Evolutionary conservation across 2,797 vertebrate species (phyloP), one percentile per base, ranked within the genome.

Genomic region (Myiotriccus ornatus): DNA sequence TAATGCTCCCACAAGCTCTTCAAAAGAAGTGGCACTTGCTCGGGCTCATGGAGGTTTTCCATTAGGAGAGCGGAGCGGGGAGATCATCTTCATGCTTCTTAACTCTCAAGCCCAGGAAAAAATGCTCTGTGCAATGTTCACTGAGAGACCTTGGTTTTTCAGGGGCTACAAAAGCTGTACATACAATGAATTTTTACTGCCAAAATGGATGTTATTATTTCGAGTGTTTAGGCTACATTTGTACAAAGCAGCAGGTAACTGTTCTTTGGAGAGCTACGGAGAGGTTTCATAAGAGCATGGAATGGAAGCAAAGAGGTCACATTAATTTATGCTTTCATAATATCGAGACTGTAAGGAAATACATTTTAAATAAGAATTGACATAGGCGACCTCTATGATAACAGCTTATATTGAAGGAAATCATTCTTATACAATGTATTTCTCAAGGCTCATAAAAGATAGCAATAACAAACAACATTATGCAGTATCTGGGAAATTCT

Each of bases 281-380:
- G 14, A 65, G 49, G 69, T 39, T 94, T 95, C 91, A 76, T 79
- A 91, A 89, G 84, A 87, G 90, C 83, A 95, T 35, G 60, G 79
- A 85, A 28, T 50, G 84, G 64, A 92, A 96, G 76, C 50, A 76
- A 64, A 96, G 91, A 97, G 85, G 76, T 94, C 15, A 4, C 84
- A 27, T 74, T 95, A 89, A 70, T 94, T 95, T 96, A 52, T 90
- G 70, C 55, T 82, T 95, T 88, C 64, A 84, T 95, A 94, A 89
- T 53, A 60, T 83, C 9, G 6, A 92, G 82, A 83, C 79, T 88
- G 79, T 90, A 87, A 95, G 71, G 67, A 92, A 96, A 94, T 94
- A 75, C 56, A 84, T 96, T 97, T 96, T 96, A 96, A 97, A 96
- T 96, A 97, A 94, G 82, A 96, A 94, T 91, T 97, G 95, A 94